Evolutionary conservation across 2,797 vertebrate species (phyloP).

Genomic region (Valencia hispanica): DNA sequence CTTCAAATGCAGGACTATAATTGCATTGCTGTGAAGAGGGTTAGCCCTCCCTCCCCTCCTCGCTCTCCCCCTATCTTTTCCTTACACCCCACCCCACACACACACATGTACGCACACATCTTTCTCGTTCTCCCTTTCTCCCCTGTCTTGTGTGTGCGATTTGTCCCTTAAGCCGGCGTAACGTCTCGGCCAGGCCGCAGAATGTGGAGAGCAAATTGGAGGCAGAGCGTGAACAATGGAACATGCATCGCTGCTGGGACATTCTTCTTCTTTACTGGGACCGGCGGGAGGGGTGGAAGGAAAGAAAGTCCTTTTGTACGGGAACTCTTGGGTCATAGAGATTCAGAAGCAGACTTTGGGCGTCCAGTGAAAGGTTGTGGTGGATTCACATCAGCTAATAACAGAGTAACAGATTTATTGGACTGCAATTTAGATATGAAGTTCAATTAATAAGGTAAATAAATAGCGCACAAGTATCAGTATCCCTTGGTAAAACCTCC

Average conservation of each 20-base stretch:
- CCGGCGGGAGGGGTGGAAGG: conserved; percentile 61
- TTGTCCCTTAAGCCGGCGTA: conserved; percentile 99
- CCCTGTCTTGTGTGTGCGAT: conserved; percentile 93
- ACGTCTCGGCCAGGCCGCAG: conserved; percentile 98
- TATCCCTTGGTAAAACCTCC: neutral
- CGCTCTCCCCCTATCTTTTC: conserved; percentile 44
- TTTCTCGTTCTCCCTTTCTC: conserved; percentile 59
- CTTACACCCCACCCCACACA: conserved; percentile 66
- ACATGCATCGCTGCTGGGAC: conserved; percentile 95
- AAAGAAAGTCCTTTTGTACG: conserved; percentile 61
- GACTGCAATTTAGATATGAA: neutral
- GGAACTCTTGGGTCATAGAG: conserved; percentile 48
- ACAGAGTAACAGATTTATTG: neutral
- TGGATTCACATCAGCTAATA: neutral
- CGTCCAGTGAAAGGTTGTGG: conserved; percentile 21
- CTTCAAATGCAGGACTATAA: conserved; percentile 97
- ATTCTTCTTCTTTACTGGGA: conserved; percentile 82
- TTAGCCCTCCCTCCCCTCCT: conserved; percentile 80
- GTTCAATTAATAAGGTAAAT: neutral
- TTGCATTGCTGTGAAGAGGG: conserved; percentile 99
- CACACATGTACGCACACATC: conserved; percentile 1
- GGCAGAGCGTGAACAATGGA: conserved; percentile 99
- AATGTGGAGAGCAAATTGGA: conserved; percentile 99
- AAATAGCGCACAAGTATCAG: neutral
- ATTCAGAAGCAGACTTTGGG: conserved; percentile 44